Evolutionary conservation across 2,888 invertebrate genomes (phyloP).

Genomic region (Sminthurinus aureus): DNA sequence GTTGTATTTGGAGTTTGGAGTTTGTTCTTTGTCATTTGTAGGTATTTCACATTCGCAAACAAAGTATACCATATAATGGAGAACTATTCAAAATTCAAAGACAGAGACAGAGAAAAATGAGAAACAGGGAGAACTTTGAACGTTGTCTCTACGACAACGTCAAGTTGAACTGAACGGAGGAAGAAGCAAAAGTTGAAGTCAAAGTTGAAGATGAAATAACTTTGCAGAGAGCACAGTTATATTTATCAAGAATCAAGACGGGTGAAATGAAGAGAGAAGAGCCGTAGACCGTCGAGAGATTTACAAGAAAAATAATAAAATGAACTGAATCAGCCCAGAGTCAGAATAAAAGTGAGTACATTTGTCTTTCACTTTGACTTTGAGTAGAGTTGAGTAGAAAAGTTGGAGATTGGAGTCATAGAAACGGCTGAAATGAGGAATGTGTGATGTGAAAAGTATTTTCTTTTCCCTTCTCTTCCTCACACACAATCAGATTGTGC

Average conservation of each 20-base stretch:
- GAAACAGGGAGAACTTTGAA: too few species aligned
- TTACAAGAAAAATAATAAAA: conserved; percentile 9
- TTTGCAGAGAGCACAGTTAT: background rate
- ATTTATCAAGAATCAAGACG: background rate
- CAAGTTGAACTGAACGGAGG: too few species aligned
- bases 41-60: too few species aligned
- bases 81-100: too few species aligned
- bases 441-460: background rate
- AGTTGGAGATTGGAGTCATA: background rate
- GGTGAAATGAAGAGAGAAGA: background rate
- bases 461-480: background rate
- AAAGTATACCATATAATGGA: too few species aligned
- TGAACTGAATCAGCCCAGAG: conserved; percentile 9
- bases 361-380: background rate
- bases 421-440: background rate
- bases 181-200: background rate
- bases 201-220: background rate
- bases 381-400: background rate
- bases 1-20: too few species aligned
- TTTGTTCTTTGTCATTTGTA: too few species aligned
- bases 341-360: background rate
- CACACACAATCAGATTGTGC: too few species aligned
- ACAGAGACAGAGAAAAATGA: too few species aligned
- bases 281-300: background rate
- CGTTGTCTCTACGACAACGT: too few species aligned